A percentile compares a stretch with the other conserved stretches of the same genome.
These are phyloP conservation scores for Epinotia bilunana DNA, from an alignment of 2,888 invertebrate genomes.

Conservation along the genomic window DNA sequence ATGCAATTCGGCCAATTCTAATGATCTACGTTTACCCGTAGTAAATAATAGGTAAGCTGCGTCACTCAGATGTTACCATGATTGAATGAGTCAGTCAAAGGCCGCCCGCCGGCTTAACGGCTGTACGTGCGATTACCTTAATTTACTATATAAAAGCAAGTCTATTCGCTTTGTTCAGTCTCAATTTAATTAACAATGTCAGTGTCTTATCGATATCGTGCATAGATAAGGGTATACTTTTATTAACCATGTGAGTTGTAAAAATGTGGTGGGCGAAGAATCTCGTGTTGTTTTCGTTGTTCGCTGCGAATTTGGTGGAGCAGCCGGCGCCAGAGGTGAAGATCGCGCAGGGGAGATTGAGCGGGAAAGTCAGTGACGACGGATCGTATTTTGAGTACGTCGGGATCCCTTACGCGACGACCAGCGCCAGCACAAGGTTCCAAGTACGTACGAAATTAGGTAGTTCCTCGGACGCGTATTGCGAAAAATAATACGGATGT, in stretches of 20 bases:
- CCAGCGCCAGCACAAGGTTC: conserved; percentile 46
- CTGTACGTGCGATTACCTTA: background rate
- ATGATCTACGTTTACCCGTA: background rate
- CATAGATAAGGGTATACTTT: background rate
- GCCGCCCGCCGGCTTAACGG: background rate
- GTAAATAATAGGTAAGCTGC: background rate
- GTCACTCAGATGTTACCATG: background rate
- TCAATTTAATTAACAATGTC: background rate
- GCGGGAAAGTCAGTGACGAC: conserved; percentile 46
- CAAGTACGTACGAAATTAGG: conserved; percentile 59
- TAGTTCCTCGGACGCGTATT: no score
- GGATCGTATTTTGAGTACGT: conserved; percentile 48
- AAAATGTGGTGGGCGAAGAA: conserved; percentile 40
- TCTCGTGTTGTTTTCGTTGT: conserved; percentile 44
- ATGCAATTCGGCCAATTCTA: no score
- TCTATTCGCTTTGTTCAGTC: background rate
- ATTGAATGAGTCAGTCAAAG: background rate
- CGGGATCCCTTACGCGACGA: conserved; percentile 48
- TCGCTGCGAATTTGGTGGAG: conserved; percentile 45
- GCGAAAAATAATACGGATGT: no score
- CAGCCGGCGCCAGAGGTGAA: conserved; percentile 47
- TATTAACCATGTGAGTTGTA: background rate
- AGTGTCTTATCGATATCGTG: conserved; percentile 9
- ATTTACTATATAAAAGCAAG: background rate
- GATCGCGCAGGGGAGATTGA: conserved; percentile 45